Base-by-base conservation (phyloP, 2,113 vertebrate genomes). In the Phainopepla nitens region DNA sequence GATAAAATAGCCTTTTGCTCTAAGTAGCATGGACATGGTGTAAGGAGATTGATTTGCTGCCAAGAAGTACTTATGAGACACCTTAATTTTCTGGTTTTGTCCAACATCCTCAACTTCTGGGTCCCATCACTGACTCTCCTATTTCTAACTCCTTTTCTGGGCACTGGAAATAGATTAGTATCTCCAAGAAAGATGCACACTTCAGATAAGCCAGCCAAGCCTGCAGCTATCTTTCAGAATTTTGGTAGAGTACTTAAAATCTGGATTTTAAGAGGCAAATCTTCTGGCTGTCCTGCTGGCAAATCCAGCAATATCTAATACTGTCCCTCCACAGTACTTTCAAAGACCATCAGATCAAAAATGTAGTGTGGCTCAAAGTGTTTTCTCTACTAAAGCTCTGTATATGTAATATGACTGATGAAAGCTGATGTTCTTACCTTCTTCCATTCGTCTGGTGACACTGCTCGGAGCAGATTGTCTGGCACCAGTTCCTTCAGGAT, bases 371-470 rank as follows among this genome's bases (percentile, higher is more conserved):
- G 33, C 33, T 90, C 3, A 0, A 20, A 36, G 47, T 41, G 7
- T 61, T 47, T 54, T 76, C 20, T 70, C 41, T 82, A 4, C 7
- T 51, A 58, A 79, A 76, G 57, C 36, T 87, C 42, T 45, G 39
- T 58, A 7, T 36, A 29, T 94, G 31, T 13, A 58, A 29, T 15
- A 10, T 3, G 35, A 14, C 24, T 50, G 47, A 61, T 39, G 29
- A 65, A 86, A 64, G 75, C 23, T 50, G 19, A 36, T 33, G 33
- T 54, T 80, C 72, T 92, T 89, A 99, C 99, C 99, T 99, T 99
- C 95, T 97, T 99, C 99, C 99, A 99, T 16, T 99, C 99, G 10
- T 99, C 99, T 3, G 97, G 92, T 50, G 99, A 98, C 97, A 97
- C 90, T 56, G 97, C 97, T 95, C 98, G 99, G 19, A 98, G 97